Percentiles rank a stretch among this genome's conserved stretches.
Evolutionary conservation across 30 jellyfish, hydroid and myxozoan genomes (phyloP).

Genomic region (Chironex yamaguchii): DNA sequence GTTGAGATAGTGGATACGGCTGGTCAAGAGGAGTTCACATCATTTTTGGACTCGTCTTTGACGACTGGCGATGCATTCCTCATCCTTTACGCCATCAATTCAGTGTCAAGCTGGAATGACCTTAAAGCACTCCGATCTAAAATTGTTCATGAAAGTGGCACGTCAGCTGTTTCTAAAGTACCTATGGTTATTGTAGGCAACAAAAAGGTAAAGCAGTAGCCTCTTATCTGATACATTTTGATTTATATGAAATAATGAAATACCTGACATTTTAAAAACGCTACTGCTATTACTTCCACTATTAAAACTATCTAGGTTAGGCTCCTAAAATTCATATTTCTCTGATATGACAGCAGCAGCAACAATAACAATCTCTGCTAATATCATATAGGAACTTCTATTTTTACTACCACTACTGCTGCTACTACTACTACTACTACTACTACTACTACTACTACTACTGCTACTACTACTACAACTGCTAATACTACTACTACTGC

Average conservation of each 20-base stretch:
- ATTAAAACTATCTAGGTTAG: background rate
- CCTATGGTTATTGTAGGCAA: conserved; percentile 95
- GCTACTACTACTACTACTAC: no score
- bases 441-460: no score
- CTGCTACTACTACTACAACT: no score
- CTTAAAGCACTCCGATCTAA: conserved; percentile 75
- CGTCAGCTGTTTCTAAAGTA: conserved; percentile 50
- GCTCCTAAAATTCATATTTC: background rate
- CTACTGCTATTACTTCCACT: no score
- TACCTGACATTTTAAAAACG: background rate
- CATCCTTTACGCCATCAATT: conserved; percentile 87
- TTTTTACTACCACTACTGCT: background rate
- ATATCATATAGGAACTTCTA: no score
- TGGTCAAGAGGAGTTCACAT: conserved; percentile 96
- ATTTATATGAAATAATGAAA: background rate
- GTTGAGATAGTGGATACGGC: conserved; percentile 96
- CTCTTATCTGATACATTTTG: background rate
- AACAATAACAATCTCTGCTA: no score
- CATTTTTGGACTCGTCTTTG: conserved; percentile 93
- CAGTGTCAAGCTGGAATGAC: conserved; percentile 93
- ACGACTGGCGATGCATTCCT: conserved; percentile 96
- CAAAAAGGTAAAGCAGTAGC: conserved; percentile 67
- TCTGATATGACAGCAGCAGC: no score
- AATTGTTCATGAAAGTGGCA: conserved; percentile 65
- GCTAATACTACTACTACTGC: no score